phyloP scores from a whole-genome alignment of 2,113 vertebrate species.

The Ramphastos sulfuratus region DNA sequence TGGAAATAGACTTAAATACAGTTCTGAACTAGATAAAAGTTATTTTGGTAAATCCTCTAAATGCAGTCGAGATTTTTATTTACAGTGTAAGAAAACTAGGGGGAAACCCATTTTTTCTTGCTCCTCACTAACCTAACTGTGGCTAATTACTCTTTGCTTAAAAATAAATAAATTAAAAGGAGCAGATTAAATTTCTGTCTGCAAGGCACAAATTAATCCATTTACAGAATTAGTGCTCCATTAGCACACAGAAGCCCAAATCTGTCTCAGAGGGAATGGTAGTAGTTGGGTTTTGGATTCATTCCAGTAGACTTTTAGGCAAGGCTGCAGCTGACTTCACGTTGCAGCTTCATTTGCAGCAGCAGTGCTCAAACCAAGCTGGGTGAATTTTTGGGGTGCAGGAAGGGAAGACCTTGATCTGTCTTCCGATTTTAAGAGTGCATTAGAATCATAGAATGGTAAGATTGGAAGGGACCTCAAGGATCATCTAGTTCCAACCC shows the following conservation, averaged over 20 bases:
- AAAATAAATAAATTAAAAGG: constrained; percentile 63
- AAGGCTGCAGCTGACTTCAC: constrained; percentile 47
- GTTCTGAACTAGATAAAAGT: constrained; percentile 41
- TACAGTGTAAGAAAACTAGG: constrained; percentile 16
- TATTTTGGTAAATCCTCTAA: constrained; percentile 19
- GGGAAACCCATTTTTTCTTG: constrained; percentile 48
- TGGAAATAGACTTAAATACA: constrained; percentile 50
- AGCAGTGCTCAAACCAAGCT: neutral
- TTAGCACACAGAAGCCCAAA: constrained; percentile 67
- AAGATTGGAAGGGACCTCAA: no score
- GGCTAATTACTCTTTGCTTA: constrained; percentile 68
- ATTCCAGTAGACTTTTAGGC: constrained; percentile 67
- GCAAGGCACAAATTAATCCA: constrained; percentile 74
- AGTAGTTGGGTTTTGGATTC: constrained; percentile 67
- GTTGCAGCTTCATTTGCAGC: neutral
- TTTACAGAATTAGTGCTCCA: constrained; percentile 75
- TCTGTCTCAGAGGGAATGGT: constrained; percentile 63
- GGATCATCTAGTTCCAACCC: no score
- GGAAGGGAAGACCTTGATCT: neutral
- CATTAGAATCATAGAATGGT: neutral
- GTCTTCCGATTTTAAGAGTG: neutral
- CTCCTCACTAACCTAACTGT: constrained; percentile 49
- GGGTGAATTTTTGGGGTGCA: neutral
- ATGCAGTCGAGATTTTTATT: constrained; percentile 49
- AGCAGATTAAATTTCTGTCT: constrained; percentile 75